Evolutionary conservation across 2,113 vertebrate genomes (phyloP).

Genomic region (Crotophaga sulcirostris): DNA sequence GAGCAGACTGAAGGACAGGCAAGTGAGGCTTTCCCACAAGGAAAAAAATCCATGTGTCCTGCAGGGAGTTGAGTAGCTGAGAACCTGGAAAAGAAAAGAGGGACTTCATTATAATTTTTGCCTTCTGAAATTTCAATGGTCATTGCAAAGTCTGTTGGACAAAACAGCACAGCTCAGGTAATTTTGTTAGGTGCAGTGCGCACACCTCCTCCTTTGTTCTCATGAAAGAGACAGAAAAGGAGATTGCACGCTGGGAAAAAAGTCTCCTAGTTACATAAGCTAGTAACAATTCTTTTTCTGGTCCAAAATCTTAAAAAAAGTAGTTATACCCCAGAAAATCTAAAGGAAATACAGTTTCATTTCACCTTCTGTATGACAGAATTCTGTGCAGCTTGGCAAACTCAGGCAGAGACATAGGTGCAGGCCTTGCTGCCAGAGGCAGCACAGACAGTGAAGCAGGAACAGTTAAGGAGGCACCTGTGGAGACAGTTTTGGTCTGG

Average conservation of each 20-base stretch:
- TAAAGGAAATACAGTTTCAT: not conserved
- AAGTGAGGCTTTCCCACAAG: not conserved
- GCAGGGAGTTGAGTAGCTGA: fast-evolving
- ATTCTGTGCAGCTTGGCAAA: not conserved
- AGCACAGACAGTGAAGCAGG: not conserved
- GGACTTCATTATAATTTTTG: not conserved
- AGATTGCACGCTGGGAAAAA: not conserved
- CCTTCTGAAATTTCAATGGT: not conserved
- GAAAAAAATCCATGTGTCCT: not conserved
- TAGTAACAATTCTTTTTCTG: not conserved
- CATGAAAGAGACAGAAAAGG: not conserved
- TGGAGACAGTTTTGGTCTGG: not conserved
- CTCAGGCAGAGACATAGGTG: not conserved
- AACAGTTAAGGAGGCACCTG: not conserved
- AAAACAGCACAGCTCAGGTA: not conserved
- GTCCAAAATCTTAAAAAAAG: not conserved
- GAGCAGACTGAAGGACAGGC: not conserved
- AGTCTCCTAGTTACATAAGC: not conserved
- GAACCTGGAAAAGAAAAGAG: not conserved
- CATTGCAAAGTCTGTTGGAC: not conserved
- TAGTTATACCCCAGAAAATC: not conserved
- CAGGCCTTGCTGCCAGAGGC: not conserved
- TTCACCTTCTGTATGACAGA: not conserved
- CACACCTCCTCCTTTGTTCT: not conserved
- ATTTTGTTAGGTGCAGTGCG: not conserved